Base-by-base conservation (phyloP, 2,113 vertebrate species). In the Sphyrna mokarran region DNA sequence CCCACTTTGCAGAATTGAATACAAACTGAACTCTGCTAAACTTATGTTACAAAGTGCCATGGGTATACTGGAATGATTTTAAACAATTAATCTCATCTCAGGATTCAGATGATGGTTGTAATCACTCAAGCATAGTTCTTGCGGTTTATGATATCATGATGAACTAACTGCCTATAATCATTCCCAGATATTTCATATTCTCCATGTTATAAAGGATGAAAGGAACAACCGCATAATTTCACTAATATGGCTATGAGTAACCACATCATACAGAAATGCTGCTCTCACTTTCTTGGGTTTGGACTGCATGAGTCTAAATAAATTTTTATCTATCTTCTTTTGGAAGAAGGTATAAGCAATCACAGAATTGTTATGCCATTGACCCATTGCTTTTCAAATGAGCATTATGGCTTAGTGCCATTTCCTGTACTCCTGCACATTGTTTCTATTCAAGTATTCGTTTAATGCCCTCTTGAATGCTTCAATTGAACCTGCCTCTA, bases 91-190 rank as follows among this genome's bases (percentile, higher is more conserved):
- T 95, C 40, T 54, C 68, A 76, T 33, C 66, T 72, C 26, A 72
- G 37, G 40, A 18, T 54, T 94, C 90, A 93, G n/a, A 69, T 94
- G 40, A 11, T 6, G 22, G 91, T 40, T 95, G 11, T 48, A 95
- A 76, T 54, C 69, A 54, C 69, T 95, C 61, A 93, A 20, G n/a
- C 63, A 22, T 93, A 93, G 58, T n/a, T 9, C 13, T 68, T 93
- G 54, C 63, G 87, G 29, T 91, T 91, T 63, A 91, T 70, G 93
- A 70, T 94, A 94, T 94, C 66, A 69, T 94, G 94, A 95, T 72
- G 69, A 95, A 72, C 76, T 70, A 72, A 48, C 40, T 95, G 69
- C 66, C 29, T 95, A 70, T 76, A 54, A 95, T 70, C 40, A 33
- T 16, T 95, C 69, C 40, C 94, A 95, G 68, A 72, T 54, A 72